Percentiles rank a stretch among this genome's conserved stretches.
Conservation (phyloP, 2,888 invertebrate genomes). For the Capitulum mitella region DNA sequence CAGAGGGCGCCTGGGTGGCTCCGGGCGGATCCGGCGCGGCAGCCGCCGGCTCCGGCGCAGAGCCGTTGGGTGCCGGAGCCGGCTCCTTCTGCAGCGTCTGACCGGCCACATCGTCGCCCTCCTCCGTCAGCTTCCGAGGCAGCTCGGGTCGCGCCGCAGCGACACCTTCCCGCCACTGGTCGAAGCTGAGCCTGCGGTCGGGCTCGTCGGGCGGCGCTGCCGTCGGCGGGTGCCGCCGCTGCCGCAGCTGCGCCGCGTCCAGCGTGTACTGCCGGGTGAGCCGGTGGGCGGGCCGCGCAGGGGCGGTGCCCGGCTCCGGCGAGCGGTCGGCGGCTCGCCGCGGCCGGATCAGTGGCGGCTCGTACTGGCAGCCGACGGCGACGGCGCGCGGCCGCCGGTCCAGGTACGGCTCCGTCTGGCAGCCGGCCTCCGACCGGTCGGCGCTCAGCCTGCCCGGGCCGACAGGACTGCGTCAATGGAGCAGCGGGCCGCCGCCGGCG, state of each 20-base stretch:
- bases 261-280: constrained; percentile 5
- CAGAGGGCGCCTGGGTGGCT: not conserved
- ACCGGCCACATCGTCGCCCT: not conserved
- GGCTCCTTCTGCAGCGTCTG: not conserved
- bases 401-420: constrained; percentile 19
- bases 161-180: not conserved
- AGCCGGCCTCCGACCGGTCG: not conserved
- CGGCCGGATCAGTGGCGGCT: not conserved
- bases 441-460: too few relatives aligned
- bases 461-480: too few relatives aligned
- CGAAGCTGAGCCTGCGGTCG: constrained; percentile 9
- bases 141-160: not conserved
- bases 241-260: not conserved
- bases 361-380: constrained; percentile 14
- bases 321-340: not conserved
- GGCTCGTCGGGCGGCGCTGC: not conserved
- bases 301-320: not conserved
- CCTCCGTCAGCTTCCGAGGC: not conserved
- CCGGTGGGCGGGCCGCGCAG: not conserved
- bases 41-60: not conserved
- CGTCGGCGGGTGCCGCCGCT: not conserved
- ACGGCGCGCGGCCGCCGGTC: not conserved
- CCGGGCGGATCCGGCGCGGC: not conserved
- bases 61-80: not conserved
- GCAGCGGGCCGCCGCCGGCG: not conserved